Percentiles rank a stretch among this genome's conserved stretches.
These are phyloP conservation scores for Battus philenor DNA, from an alignment of 1,140 invertebrate species.

Conservation along the genomic window DNA sequence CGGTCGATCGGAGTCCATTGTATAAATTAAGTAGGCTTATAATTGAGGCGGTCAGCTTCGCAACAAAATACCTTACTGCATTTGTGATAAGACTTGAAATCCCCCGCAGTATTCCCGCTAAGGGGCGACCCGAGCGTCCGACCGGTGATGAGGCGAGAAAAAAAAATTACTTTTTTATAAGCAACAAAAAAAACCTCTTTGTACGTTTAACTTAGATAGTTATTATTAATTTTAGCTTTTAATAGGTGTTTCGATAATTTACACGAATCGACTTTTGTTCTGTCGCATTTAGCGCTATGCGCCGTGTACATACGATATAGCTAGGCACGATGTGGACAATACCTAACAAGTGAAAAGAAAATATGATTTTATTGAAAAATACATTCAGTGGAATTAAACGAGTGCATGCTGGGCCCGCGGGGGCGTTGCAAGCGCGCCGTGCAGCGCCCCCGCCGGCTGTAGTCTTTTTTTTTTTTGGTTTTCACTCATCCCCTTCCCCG, in stretches of 20 bases:
- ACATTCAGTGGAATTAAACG: conserved; percentile 66
- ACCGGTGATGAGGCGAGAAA: conserved; percentile 22
- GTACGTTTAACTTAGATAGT: conserved; percentile 64
- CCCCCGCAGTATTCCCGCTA: conserved; percentile 32
- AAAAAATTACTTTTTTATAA: conserved; percentile 20
- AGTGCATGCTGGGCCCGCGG: conserved; percentile 33
- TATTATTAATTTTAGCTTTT: conserved; percentile 67
- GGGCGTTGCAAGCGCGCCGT: conserved; percentile 22
- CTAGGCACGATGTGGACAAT: conserved; percentile 70
- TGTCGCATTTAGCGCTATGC: conserved; percentile 38
- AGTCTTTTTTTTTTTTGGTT: conserved; percentile 45
- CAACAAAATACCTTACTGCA: conserved; percentile 37
- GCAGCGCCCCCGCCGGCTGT: conserved; percentile 19
- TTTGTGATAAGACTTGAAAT: conserved; percentile 51
- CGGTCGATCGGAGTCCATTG: conserved; percentile 23
- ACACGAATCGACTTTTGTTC: conserved; percentile 43
- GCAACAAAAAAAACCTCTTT: conserved; percentile 44
- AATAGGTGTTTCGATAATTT: conserved; percentile 72
- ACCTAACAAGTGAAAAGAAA: conserved; percentile 70
- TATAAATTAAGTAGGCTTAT: conserved; percentile 36
- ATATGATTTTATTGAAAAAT: conserved; percentile 69
- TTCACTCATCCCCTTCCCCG: conserved; percentile 19
- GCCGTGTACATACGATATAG: conserved; percentile 64
- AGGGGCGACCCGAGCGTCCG: conserved; percentile 20
- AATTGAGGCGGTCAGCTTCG: conserved; percentile 36